Conservation (phyloP, 1,140 invertebrate genomes). For the Drosophila virilis region DNA sequence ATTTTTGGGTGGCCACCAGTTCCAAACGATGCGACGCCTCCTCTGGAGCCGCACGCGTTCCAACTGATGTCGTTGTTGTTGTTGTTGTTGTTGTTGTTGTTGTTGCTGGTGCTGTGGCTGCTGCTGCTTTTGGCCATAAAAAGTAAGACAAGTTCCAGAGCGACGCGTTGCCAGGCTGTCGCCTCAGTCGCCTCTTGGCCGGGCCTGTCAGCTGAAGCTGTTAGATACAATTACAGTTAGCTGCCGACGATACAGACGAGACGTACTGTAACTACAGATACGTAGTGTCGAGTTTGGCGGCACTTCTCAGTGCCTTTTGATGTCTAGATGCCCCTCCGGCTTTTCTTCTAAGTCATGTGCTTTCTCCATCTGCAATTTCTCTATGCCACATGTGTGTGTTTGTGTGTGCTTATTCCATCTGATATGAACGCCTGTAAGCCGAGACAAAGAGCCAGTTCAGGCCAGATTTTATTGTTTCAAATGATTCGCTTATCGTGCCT, state of each 20-base stretch:
- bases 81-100: too few species aligned
- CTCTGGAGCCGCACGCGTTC: constrained; percentile 55
- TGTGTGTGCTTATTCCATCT: constrained; percentile 41
- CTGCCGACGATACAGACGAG: constrained; percentile 44
- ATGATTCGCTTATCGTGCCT: constrained; percentile 53
- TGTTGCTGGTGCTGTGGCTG: background rate
- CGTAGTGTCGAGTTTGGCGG: constrained; percentile 60
- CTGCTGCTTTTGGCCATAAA: constrained; percentile 66
- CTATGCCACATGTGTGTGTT: background rate
- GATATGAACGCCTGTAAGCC: constrained; percentile 38
- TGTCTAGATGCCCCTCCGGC: constrained; percentile 54
- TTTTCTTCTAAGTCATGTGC: constrained; percentile 60
- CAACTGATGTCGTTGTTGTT: constrained; percentile 29
- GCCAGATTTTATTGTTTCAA: constrained; percentile 66
- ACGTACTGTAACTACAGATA: constrained; percentile 39
- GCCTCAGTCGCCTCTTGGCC: constrained; percentile 30
- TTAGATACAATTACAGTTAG: constrained; percentile 82
- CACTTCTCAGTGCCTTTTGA: constrained; percentile 69
- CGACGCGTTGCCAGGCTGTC: constrained; percentile 68
- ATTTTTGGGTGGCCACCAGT: constrained; percentile 73
- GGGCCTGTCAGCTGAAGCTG: constrained; percentile 71
- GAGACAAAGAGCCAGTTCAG: constrained; percentile 6
- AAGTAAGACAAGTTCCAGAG: constrained; percentile 75
- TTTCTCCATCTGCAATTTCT: constrained; percentile 37
- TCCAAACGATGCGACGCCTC: constrained; percentile 35